These are phyloP conservation scores for Trinorchestia longiramus DNA, from an alignment of 1,140 invertebrate genomes.

Conservation along the genomic window DNA sequence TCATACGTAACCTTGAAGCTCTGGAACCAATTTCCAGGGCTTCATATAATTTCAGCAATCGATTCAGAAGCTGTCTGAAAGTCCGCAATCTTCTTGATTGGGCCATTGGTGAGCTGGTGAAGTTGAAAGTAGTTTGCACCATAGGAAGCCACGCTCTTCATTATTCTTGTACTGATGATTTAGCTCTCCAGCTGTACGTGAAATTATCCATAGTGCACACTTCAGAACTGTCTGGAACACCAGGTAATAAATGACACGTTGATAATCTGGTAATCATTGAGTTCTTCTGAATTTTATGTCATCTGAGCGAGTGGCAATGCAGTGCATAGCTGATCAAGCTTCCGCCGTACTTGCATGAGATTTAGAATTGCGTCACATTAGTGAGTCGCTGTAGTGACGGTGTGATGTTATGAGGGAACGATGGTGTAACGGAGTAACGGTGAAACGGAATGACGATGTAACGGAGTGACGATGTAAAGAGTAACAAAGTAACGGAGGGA, in stretches of 20 bases:
- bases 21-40: neutral
- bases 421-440: neutral
- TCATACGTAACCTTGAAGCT: neutral
- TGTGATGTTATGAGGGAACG: neutral
- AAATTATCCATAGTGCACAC: neutral
- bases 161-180: neutral
- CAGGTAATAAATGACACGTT: neutral
- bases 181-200: neutral
- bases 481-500: neutral
- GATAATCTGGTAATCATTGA: neutral
- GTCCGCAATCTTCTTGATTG: conserved; percentile 18
- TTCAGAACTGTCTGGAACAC: neutral
- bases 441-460: neutral
- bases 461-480: neutral
- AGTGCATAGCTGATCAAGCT: neutral
- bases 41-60: neutral
- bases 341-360: neutral
- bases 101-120: neutral
- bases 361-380: neutral
- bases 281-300: neutral
- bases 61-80: neutral
- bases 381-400: neutral
- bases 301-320: neutral
- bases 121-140: neutral
- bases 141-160: neutral